These are phyloP conservation scores for Lomographa bimaculata DNA, from an alignment of 2,888 invertebrate genomes.

Conservation along the genomic window DNA sequence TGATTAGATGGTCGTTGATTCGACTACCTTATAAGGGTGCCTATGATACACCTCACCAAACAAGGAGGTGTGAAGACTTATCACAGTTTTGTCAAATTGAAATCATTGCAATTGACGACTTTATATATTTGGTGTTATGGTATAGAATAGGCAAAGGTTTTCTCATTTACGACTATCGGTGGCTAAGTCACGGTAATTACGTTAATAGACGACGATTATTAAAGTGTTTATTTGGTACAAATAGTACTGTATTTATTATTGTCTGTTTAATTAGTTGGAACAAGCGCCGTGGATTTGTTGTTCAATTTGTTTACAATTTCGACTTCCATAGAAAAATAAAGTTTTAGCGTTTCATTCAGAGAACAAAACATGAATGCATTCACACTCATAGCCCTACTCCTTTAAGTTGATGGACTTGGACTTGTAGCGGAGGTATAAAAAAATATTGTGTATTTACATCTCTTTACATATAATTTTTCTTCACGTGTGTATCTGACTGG, in stretches of 20 bases:
- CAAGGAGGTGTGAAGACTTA: slow-evolving; percentile 57
- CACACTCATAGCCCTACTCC: no score
- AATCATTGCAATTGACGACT: slow-evolving; percentile 32
- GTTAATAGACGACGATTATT: slow-evolving; percentile 17
- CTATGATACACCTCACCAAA: slow-evolving; percentile 42
- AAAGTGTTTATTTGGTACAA: slow-evolving; percentile 5
- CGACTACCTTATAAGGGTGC: slow-evolving; percentile 46
- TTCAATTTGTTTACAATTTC: no score
- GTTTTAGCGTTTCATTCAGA: no score
- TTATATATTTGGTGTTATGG: slow-evolving; percentile 36
- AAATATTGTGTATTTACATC: no score
- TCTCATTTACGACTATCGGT: slow-evolving; percentile 2
- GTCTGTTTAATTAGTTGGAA: slow-evolving; percentile 16
- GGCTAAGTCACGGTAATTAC: slow-evolving; percentile 3
- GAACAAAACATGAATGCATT: no score
- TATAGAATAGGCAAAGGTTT: no score
- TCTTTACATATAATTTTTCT: no score
- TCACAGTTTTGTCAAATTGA: slow-evolving; percentile 47
- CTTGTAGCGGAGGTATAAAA: no score
- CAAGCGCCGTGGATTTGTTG: no score
- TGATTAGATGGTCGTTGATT: slow-evolving; percentile 46
- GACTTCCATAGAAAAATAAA: no score
- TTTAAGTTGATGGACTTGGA: no score
- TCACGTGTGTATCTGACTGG: no score
- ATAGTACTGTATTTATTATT: slow-evolving; percentile 11